Base-by-base conservation (phyloP, 2,888 invertebrate genomes). In the Drosophila monieri region DNA sequence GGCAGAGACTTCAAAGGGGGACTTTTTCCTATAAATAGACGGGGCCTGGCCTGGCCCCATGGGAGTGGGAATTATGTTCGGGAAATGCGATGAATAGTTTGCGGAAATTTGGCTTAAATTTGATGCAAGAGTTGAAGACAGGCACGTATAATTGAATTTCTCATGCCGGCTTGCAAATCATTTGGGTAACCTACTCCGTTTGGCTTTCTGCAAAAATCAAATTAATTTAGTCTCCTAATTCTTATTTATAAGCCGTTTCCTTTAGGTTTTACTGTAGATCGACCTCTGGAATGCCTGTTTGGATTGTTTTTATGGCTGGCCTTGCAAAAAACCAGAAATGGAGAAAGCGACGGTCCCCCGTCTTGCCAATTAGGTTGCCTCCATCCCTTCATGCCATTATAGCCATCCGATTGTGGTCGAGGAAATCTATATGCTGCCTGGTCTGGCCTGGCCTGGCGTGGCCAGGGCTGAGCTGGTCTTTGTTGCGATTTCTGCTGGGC, bases 41-140 rank as follows among this genome's bases (percentile, higher is more conserved):
- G 27, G n/a, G 6, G 5, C 43, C 12, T 1, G 27, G 27, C 43
- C 41, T 8, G 15, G 27, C 35, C 30, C 35, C 43, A 12, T 62
- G 62, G 62, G 49, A 35, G 37, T 51, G 65, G 52, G 46, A 53
- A 46, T 15, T 25, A 10, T 35, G 30, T 30, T 8, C 23, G 53
- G 62, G 44, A 64, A 64, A 64, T 65, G 65, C 62, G 37, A 64
- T 65, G 53, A 65, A 65, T 65, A 53, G 64, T 65, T 65, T 15
- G 53, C 64, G 64, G 53, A 64, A 64, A 64, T 64, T 65, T 6
- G 53, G 27, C 52, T 65, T 64, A 23, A 65, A 52, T 64, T 64
- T 15, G 52, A 46, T 64, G 48, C 56, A 66, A 66, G 68, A 67
- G 56, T 35, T 37, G 53, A 46, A 30, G 44, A 18, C 35, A 32